These are phyloP conservation scores for Lonchura striata DNA, from an alignment of 2,113 vertebrate genomes.

Conservation along the genomic window DNA sequence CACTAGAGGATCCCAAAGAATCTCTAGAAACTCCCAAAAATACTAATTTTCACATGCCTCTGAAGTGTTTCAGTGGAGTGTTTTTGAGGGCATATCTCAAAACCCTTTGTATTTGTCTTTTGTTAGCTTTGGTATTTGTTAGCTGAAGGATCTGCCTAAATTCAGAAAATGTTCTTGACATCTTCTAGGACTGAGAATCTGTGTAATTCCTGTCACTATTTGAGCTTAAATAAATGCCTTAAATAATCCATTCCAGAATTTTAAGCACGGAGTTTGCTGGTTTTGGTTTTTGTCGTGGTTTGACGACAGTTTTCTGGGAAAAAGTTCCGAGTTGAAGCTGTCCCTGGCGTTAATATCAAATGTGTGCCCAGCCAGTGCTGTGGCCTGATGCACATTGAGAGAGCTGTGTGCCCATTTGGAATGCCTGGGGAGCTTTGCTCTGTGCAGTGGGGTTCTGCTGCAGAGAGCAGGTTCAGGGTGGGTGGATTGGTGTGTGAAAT, in stretches of 20 bases:
- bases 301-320: too few species aligned
- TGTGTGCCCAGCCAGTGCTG: background rate
- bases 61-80: background rate
- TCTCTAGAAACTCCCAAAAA: background rate
- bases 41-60: background rate
- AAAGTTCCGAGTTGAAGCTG: background rate
- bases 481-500: background rate
- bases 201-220: background rate
- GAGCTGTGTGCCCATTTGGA: background rate
- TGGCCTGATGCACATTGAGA: background rate
- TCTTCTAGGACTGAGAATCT: background rate
- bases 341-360: background rate
- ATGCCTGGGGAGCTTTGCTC: background rate
- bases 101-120: background rate
- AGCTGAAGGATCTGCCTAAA: background rate
- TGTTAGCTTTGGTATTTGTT: background rate
- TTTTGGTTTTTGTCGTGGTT: too few species aligned
- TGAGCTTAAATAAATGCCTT: background rate
- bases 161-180: background rate
- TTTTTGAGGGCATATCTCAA: background rate
- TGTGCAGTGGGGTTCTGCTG: background rate
- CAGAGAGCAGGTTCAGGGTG: background rate
- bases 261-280: background rate
- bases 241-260: background rate
- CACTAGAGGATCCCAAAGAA: background rate